Evolutionary conservation across 2,113 vertebrate genomes (phyloP).

Genomic region (Strigops habroptila): DNA sequence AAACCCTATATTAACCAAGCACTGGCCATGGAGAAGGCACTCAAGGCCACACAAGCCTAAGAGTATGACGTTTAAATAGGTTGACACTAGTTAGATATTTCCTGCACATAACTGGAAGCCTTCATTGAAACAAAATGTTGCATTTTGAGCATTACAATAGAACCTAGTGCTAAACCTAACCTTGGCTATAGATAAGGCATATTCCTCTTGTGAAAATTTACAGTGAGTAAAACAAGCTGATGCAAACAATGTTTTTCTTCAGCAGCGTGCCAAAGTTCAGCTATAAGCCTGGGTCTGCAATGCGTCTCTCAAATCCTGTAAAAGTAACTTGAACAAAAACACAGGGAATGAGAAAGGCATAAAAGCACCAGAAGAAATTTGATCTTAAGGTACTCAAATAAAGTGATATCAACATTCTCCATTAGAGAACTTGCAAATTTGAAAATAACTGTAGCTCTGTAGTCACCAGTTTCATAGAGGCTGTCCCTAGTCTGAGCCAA

Average conservation of each 20-base stretch:
- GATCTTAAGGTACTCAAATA: not conserved
- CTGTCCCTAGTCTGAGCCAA: not conserved
- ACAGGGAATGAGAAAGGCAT: not conserved
- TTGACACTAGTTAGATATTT: slow-evolving; percentile 5
- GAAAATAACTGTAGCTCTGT: not conserved
- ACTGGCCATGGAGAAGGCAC: not conserved
- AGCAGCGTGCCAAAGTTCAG: not conserved
- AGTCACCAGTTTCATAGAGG: not conserved
- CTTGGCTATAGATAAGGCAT: not conserved
- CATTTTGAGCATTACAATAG: not conserved
- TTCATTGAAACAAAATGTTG: slow-evolving; percentile 26
- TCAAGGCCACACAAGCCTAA: not conserved
- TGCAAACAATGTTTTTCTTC: not conserved
- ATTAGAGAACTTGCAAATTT: not conserved
- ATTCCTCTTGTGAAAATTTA: not conserved
- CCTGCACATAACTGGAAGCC: not conserved
- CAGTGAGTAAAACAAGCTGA: slow-evolving; percentile 23
- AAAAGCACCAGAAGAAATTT: not conserved
- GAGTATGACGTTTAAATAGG: not conserved
- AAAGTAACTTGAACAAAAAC: not conserved
- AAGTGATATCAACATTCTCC: not conserved
- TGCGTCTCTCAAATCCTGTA: not conserved
- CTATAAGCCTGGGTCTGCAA: not conserved
- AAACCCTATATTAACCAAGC: not conserved
- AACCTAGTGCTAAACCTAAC: not conserved